Evolutionary conservation across 1,140 invertebrate genomes (phyloP).

Genomic region (Panagrolaimus sp.): DNA sequence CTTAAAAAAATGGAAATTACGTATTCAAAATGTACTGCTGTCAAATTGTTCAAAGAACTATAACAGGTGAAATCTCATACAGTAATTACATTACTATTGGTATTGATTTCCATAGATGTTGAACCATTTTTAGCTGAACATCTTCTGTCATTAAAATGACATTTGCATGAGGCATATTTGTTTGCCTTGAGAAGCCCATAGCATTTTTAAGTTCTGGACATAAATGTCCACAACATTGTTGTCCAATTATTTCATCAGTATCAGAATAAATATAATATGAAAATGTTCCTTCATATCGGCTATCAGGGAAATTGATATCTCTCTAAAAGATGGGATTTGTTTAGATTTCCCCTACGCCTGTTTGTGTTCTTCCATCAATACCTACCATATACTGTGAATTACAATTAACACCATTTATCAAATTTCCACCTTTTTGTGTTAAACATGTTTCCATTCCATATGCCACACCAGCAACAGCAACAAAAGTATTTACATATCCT

Average conservation of each 20-base stretch:
- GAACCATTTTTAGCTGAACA: not conserved
- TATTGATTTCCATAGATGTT: not conserved
- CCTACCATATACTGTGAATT: conserved; percentile 1
- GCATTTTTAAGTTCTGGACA: not conserved
- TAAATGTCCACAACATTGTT: not conserved
- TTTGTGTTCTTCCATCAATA: too few relatives aligned
- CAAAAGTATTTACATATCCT: conserved; percentile 23
- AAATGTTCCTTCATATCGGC: not conserved
- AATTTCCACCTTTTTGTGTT: conserved; percentile 1
- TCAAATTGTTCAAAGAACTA: too few relatives aligned
- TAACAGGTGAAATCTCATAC: too few relatives aligned
- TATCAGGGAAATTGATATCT: not conserved
- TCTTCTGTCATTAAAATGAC: not conserved
- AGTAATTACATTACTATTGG: too few relatives aligned
- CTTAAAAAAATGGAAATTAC: too few relatives aligned
- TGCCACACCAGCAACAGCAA: conserved; percentile 21
- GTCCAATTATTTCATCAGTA: not conserved
- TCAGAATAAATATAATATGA: not conserved
- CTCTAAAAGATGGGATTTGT: too few relatives aligned
- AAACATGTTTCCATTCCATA: conserved; percentile 17
- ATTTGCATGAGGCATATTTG: not conserved
- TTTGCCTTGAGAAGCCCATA: not conserved
- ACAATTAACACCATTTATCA: conserved; percentile 18
- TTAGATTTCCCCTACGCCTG: too few relatives aligned
- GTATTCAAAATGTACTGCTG: too few relatives aligned